Base-by-base conservation (phyloP, 2,888 invertebrate species). In the Parnassius apollo region DNA sequence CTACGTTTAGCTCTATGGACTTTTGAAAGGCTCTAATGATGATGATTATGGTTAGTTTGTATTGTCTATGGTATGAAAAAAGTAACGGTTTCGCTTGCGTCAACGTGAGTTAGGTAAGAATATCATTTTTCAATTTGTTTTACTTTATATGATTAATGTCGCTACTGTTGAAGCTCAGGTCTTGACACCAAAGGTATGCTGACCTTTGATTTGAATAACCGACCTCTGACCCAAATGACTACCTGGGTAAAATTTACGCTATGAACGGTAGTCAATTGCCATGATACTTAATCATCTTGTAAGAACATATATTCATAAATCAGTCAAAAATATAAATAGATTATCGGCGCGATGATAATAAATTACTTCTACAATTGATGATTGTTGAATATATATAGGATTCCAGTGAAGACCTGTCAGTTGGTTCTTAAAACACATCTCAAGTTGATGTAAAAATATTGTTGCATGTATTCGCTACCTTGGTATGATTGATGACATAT, bases 281-380 rank as follows among this genome's bases (percentile, higher is more conserved):
- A 46, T 51, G 50, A 42, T 42, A 50, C 46, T 63, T 51, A 57
- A 63, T 63, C 62, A 63, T 51, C 18, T 44, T 45, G 25, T 42
- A 51, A 55, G 9, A n/a, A n/a, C 18, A 22, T 12, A 35, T 25
- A 46, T n/a, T 13, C n/a, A 63, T 63, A 59, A 63, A 63, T 63
- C 62, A 63, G 59, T 50, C 61, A 25, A 13, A 45, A 54, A 55
- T 55, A 42, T 48, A 54, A 48, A 57, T 61, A 51, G 2, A 62
- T 62, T 54, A 44, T 44, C 9, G 11, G 11, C 0, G 1, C 11
- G 13, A 10, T 42, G 12, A 55, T 63, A 59, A 62, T 58, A 56
- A 50, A 61, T 63, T 55, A 55, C 42, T 13, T 35, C 49, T 55
- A 42, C 45, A 55, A 63, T 63, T 63, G 59, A 63, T 63, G 62